phyloP scores from a whole-genome alignment of 2,113 vertebrate genomes.

The Dasypus novemcinctus region DNA sequence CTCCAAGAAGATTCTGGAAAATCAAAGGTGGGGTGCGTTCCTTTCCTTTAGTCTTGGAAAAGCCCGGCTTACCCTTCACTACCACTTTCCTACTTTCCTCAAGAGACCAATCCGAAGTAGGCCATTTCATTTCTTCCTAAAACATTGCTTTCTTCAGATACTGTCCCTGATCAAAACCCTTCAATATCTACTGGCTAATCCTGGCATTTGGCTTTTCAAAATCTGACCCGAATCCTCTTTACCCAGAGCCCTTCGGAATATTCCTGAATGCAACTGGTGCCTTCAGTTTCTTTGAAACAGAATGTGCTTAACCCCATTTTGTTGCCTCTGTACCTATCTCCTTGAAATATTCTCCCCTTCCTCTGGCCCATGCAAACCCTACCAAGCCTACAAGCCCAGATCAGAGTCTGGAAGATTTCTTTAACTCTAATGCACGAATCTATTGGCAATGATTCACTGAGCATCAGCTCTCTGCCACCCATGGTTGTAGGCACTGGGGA shows the following conservation, averaged over 20 bases:
- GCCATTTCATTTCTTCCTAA: not conserved
- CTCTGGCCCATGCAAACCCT: not conserved
- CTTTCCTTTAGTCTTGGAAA: not conserved
- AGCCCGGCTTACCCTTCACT: not conserved
- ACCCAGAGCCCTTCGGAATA: not conserved
- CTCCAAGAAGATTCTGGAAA: not conserved
- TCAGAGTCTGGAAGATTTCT: not conserved
- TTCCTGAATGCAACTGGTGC: not conserved
- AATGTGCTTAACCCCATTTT: not conserved
- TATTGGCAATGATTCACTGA: not conserved
- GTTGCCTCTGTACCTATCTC: not conserved
- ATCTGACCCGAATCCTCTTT: not conserved
- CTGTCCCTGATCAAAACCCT: not conserved
- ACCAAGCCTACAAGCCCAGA: not conserved
- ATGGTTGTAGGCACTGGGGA: not conserved
- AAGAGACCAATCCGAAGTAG: not conserved
- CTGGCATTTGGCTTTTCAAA: not conserved
- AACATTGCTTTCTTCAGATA: not conserved
- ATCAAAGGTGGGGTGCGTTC: no score
- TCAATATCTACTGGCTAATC: not conserved
- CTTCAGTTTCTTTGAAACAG: not conserved
- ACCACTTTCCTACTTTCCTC: not conserved
- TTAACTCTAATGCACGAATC: not conserved
- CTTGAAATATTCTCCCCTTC: not conserved
- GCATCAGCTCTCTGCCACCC: not conserved